Conservation (phyloP, 2,113 vertebrate species). For the Rhabdomys dilectus region DNA sequence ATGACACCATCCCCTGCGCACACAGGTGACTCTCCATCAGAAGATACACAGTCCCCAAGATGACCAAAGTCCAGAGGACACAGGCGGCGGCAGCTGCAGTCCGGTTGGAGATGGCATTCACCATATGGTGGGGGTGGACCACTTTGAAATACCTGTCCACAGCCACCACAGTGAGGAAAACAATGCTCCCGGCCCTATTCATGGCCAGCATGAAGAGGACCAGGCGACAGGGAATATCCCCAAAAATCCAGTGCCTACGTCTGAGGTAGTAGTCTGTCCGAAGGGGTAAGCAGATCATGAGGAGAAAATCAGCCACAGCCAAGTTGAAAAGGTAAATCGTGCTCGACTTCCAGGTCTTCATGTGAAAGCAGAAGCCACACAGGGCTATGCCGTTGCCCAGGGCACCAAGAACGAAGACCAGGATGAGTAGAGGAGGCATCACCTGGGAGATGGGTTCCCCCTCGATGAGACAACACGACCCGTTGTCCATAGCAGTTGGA, state of each 20-base stretch:
- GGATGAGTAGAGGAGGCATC: slow-evolving; percentile 82
- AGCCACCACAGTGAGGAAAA: slow-evolving; percentile 88
- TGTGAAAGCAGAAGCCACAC: slow-evolving; percentile 90
- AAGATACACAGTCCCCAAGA: slow-evolving; percentile 59
- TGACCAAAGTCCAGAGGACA: slow-evolving; percentile 85
- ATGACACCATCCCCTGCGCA: not conserved
- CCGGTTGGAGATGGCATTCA: slow-evolving; percentile 83
- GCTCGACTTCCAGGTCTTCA: slow-evolving; percentile 90
- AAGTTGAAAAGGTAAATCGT: slow-evolving; percentile 89
- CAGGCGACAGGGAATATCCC: slow-evolving; percentile 80
- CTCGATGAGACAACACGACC: slow-evolving; percentile 73
- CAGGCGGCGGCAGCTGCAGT: slow-evolving; percentile 82
- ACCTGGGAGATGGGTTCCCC: slow-evolving; percentile 62
- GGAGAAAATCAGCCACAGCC: slow-evolving; percentile 89
- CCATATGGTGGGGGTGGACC: slow-evolving; percentile 84
- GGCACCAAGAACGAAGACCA: slow-evolving; percentile 89
- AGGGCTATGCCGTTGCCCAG: slow-evolving; percentile 88
- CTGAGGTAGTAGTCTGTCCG: slow-evolving; percentile 84
- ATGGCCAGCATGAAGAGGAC: slow-evolving; percentile 89
- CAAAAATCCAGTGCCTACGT: slow-evolving; percentile 76
- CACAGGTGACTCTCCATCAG: slow-evolving; percentile 68
- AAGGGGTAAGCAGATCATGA: slow-evolving; percentile 89
- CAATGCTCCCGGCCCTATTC: slow-evolving; percentile 88
- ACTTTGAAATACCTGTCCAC: slow-evolving; percentile 90
- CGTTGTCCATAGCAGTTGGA: slow-evolving; percentile 68